Conservation (phyloP, 2,797 vertebrate genomes). For the Sebastes hopkinsi region DNA sequence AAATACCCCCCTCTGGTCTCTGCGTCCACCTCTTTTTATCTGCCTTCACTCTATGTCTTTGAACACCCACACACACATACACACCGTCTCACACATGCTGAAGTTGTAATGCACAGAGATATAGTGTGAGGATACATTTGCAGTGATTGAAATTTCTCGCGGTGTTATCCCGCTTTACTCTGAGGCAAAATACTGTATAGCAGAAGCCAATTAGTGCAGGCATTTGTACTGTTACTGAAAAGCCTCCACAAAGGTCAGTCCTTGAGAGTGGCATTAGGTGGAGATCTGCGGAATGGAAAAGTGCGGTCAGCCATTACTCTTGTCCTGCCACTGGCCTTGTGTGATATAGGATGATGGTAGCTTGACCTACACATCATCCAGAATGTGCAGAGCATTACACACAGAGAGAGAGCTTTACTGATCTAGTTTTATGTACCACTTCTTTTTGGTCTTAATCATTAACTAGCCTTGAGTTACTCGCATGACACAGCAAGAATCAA, state of each 20-base stretch:
- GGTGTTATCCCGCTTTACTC: slow-evolving; percentile 21
- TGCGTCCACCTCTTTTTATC: slow-evolving; percentile 13
- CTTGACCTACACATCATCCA: slow-evolving; percentile 56
- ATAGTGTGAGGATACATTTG: background rate
- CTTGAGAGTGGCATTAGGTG: slow-evolving; percentile 62
- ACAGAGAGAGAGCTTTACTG: slow-evolving; percentile 18
- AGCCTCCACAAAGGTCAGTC: slow-evolving; percentile 65
- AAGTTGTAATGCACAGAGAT: background rate
- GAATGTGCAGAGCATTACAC: slow-evolving; percentile 23
- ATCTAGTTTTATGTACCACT: slow-evolving; percentile 48
- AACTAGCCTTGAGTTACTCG: slow-evolving; percentile 76
- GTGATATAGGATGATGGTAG: slow-evolving; percentile 63
- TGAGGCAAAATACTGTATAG: slow-evolving; percentile 33
- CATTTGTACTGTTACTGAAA: slow-evolving; percentile 45
- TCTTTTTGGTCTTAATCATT: slow-evolving; percentile 56
- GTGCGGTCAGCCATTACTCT: slow-evolving; percentile 60
- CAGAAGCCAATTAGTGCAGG: slow-evolving; percentile 66
- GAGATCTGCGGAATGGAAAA: slow-evolving; percentile 55
- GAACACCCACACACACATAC: slow-evolving; percentile 5
- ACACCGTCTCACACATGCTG: background rate
- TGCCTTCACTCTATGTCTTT: background rate
- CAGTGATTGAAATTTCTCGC: slow-evolving; percentile 26
- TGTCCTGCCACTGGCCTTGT: slow-evolving; percentile 58
- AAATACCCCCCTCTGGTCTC: background rate
- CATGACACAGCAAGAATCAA: slow-evolving; percentile 75